Conservation (phyloP, 2,797 vertebrate species). For the Peromyscus attwateri region DNA sequence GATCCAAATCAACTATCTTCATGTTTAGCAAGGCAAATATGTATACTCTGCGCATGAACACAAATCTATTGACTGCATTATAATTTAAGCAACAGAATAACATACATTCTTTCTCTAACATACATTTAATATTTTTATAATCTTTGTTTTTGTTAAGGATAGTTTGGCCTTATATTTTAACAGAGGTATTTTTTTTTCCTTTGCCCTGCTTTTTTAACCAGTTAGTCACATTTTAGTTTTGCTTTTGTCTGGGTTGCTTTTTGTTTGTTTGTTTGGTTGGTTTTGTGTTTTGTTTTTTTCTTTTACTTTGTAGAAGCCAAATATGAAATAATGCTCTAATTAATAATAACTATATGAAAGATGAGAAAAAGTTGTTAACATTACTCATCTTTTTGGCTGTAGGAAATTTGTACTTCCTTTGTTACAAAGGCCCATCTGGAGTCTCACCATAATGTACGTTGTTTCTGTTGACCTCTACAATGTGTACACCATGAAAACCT, state of each 20-base stretch:
- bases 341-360: background rate
- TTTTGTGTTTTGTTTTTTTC: background rate
- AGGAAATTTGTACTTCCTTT: background rate
- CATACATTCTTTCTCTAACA: background rate
- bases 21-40: background rate
- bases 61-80: background rate
- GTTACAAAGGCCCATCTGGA: background rate
- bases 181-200: background rate
- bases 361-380: background rate
- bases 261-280: too few species aligned
- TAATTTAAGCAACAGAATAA: background rate
- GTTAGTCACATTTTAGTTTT: background rate
- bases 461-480: background rate
- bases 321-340: background rate
- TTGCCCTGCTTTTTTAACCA: background rate
- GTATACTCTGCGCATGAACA: background rate
- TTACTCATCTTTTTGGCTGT: background rate
- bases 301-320: background rate
- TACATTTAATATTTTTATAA: background rate
- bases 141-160: background rate
- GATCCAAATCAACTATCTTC: background rate
- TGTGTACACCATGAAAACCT: background rate
- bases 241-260: background rate
- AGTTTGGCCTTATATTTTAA: background rate
- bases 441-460: background rate